Base-by-base conservation (phyloP, 2,797 vertebrate species). In the Rachycentron canadum region DNA sequence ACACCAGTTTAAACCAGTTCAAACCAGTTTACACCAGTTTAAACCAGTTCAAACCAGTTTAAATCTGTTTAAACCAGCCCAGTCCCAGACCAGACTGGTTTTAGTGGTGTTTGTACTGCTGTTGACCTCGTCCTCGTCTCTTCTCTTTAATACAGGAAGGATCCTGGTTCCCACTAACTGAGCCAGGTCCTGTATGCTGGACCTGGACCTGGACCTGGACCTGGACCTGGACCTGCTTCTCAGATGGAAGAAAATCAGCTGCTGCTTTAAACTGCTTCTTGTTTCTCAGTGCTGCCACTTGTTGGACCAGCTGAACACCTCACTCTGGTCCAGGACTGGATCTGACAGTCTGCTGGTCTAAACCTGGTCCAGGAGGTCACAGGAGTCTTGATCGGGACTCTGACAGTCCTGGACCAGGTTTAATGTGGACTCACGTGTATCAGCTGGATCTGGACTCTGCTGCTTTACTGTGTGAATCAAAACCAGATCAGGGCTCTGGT, bases 111-210 rank as follows among this genome's bases (percentile, higher is more conserved):
- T 26, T 30, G 43, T 11, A 25, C 5, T 59, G 16, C 8, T n/a
- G 6, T 0, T 68, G 21, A 74, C 41, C 17, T n/a, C 5, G 32
- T 43, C 41, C 38, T 40, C 8, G 26, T 49, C 47, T 63, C 19
- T 59, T 57, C 41, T 61, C 76, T 47, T 32, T 28, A 9, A 25
- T 5, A 0, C 77, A 88, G 89, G 88, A 40, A 60, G 76, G 45
- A 85, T 82, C 47, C 85, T 89, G 82, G 88, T 91, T 40, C 82
- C 89, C 25, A 73, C 0, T 10, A 56, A 26, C 65, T 88, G 67
- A 86, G 10, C 14, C 45, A 1, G n/a, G 40, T 25, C n/a, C 16
- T 49, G 63, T 10, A 13, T 25, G 0, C 61, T 59, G 47, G 6
- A 41, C 9, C 53, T 25, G 56, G 26, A 65, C 43, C 61, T 49